Evolutionary conservation across 2,888 invertebrate species (phyloP).

Genomic region (Heliothis peltigera): DNA sequence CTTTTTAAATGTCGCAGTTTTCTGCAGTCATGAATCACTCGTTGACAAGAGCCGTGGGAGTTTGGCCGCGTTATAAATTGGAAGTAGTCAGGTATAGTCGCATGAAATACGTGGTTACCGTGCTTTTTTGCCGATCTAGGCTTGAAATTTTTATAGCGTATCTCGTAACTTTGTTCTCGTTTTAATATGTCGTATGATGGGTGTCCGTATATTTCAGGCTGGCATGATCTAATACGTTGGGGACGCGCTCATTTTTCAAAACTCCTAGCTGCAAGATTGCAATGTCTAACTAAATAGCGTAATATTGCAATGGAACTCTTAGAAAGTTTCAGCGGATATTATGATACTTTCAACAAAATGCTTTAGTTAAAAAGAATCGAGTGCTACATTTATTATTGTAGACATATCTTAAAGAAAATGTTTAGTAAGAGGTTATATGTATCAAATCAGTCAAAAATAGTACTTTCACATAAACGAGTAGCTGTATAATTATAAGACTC

Average conservation of each 20-base stretch:
- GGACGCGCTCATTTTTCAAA: conserved; percentile 39
- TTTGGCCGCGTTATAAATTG: conserved; percentile 53
- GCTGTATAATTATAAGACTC: not conserved
- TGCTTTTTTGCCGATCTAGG: conserved; percentile 35
- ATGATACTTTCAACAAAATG: conserved; percentile 31
- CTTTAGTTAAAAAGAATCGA: too few species aligned
- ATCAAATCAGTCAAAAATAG: not conserved
- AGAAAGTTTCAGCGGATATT: conserved; percentile 19
- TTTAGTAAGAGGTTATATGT: not conserved
- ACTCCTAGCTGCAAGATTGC: conserved; percentile 37
- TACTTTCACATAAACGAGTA: not conserved
- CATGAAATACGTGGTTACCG: conserved; percentile 33
- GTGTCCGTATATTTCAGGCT: conserved; percentile 34
- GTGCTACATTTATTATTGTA: too few species aligned
- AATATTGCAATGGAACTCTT: conserved; percentile 25
- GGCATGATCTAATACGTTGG: conserved; percentile 22
- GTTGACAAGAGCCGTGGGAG: conserved; percentile 55
- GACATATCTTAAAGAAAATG: too few species aligned
- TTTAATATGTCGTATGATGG: conserved; percentile 39
- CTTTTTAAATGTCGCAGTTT: conserved; percentile 66
- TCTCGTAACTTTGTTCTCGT: conserved; percentile 9
- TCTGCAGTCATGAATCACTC: conserved; percentile 72
- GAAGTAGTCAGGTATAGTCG: conserved; percentile 51
- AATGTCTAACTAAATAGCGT: conserved; percentile 31
- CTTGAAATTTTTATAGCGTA: conserved; percentile 20